Percentiles rank a stretch among this genome's conserved stretches.
Evolutionary conservation across 2,113 vertebrate genomes (phyloP).

Genomic region (Stegostoma tigrinum): DNA sequence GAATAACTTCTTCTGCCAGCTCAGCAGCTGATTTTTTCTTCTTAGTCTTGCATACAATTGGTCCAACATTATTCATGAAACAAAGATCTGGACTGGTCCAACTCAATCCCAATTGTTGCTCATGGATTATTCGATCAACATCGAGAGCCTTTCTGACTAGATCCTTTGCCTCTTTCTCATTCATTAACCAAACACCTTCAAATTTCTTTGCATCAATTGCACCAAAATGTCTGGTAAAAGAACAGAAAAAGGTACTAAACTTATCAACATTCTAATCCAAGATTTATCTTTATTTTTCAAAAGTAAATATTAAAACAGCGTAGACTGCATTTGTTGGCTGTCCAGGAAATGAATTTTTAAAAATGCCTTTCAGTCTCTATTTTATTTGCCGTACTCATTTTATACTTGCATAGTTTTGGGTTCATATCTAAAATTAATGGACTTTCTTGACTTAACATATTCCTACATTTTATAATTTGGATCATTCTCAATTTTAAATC

Average conservation of each 20-base stretch:
- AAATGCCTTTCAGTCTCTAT: not conserved
- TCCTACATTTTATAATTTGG: not conserved
- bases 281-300: not conserved
- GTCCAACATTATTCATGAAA: conserved; percentile 53
- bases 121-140: conserved; percentile 60
- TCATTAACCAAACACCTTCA: conserved; percentile 69
- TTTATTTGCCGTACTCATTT: not conserved
- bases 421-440: not conserved
- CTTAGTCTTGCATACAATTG: conserved; percentile 44
- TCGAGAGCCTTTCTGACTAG: conserved; percentile 55
- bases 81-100: conserved; percentile 54
- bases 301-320: not conserved
- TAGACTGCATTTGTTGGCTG: not conserved
- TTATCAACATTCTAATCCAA: not conserved
- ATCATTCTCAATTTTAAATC: not conserved
- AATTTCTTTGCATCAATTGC: conserved; percentile 50
- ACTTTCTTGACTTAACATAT: not conserved
- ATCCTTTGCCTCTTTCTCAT: conserved; percentile 67
- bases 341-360: not conserved
- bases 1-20: conserved; percentile 47
- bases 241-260: not conserved
- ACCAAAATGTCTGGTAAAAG: conserved; percentile 58
- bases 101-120: conserved; percentile 63
- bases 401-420: not conserved
- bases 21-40: conserved; percentile 36